phyloP scores from a whole-genome alignment of 2,113 vertebrate genomes.

The Amazona guildingii region DNA sequence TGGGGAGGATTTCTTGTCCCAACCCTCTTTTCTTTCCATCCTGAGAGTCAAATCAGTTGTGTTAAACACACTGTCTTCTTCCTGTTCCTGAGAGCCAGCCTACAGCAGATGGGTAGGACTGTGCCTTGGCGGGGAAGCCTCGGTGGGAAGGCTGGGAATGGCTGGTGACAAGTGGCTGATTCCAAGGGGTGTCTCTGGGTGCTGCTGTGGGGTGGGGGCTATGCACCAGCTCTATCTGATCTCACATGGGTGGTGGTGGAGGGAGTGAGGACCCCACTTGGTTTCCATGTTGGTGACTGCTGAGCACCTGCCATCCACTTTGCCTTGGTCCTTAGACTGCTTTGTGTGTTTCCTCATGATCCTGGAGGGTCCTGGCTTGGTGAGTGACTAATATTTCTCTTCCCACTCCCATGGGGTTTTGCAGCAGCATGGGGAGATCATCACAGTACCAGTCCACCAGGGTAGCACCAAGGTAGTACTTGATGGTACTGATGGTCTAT shows the following conservation, averaged over 20 bases:
- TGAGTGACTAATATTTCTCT: background rate
- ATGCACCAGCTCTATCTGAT: background rate
- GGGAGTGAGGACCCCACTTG: fast-evolving
- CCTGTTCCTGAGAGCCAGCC: background rate
- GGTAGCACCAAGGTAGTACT: background rate
- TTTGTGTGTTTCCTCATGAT: fast-evolving
- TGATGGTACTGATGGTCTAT: background rate
- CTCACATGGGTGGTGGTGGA: no score
- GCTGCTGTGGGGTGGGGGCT: background rate
- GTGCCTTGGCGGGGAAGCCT: background rate
- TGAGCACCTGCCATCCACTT: background rate
- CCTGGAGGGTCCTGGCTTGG: background rate
- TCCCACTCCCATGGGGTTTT: background rate
- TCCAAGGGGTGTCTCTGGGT: background rate
- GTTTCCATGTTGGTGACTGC: background rate
- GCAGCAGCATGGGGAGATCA: background rate
- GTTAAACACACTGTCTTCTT: background rate
- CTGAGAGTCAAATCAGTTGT: fast-evolving
- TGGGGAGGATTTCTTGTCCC: background rate
- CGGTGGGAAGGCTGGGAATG: background rate
- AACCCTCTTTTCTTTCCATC: background rate
- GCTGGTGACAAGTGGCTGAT: background rate
- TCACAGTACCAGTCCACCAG: fast-evolving
- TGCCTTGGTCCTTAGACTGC: background rate
- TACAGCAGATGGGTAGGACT: background rate